These are phyloP conservation scores for Campaea margaritaria DNA, from an alignment of 2,888 invertebrate genomes.

Conservation along the genomic window DNA sequence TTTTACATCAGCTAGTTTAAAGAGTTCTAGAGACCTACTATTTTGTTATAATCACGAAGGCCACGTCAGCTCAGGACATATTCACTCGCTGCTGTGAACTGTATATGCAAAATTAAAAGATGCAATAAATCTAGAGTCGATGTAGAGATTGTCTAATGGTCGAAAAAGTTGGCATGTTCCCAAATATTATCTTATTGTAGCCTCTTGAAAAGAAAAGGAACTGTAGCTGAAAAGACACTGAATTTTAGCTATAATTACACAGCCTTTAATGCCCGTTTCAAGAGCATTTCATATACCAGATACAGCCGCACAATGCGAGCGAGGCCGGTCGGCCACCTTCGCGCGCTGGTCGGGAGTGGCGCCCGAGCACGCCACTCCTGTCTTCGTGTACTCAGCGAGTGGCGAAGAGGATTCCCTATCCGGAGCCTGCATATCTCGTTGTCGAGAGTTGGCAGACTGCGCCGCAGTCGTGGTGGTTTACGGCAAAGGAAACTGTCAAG, in stretches of 20 bases:
- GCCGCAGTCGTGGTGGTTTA: slow-evolving; percentile 79
- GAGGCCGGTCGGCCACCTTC: slow-evolving; percentile 61
- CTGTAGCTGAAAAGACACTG: no score
- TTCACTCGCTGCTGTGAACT: no score
- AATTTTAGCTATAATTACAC: no score
- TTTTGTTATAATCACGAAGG: no score
- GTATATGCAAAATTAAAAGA: no score
- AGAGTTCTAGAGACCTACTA: no score
- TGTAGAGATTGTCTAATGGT: not conserved
- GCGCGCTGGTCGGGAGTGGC: slow-evolving; percentile 73
- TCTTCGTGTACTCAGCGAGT: slow-evolving; percentile 78
- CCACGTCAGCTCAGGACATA: no score
- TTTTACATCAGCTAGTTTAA: no score
- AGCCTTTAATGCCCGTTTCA: slow-evolving; percentile 10
- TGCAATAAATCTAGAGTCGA: no score
- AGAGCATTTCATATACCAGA: slow-evolving; percentile 46
- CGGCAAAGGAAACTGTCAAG: slow-evolving; percentile 78
- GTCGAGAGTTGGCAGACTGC: slow-evolving; percentile 76
- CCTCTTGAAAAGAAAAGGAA: no score
- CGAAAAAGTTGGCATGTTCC: not conserved
- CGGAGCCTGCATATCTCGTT: slow-evolving; percentile 75
- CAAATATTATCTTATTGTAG: not conserved
- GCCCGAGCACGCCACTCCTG: slow-evolving; percentile 68
- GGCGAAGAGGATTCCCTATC: slow-evolving; percentile 75
- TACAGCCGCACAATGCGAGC: slow-evolving; percentile 60